Conservation (phyloP, 2,888 invertebrate genomes). For the Cerastis leucographa region DNA sequence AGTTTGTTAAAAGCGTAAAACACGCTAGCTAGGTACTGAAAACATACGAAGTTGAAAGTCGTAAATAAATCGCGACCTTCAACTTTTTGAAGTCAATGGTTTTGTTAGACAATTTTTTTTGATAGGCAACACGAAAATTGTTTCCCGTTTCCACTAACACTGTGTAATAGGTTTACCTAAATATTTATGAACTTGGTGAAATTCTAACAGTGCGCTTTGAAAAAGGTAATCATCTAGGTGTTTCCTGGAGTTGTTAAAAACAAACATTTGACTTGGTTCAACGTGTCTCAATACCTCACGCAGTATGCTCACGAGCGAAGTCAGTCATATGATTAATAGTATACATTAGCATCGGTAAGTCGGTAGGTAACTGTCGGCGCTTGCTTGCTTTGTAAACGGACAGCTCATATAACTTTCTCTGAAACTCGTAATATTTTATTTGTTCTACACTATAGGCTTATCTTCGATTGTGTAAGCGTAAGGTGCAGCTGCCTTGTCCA, state of each 20-base stretch:
- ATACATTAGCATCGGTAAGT: not conserved
- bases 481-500: conserved; percentile 4
- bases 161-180: not conserved
- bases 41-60: not conserved
- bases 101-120: not conserved
- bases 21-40: not conserved
- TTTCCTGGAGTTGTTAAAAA: not conserved
- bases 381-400: not conserved
- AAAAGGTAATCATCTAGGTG: not conserved
- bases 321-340: conserved; percentile 17
- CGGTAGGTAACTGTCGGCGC: not conserved
- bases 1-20: not conserved
- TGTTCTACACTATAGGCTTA: not conserved
- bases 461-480: not conserved
- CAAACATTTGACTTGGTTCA: not conserved
- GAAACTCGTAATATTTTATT: not conserved
- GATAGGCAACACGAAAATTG: not conserved
- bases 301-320: not conserved
- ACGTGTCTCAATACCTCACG: not conserved
- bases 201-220: not conserved
- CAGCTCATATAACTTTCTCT: conserved; percentile 10
- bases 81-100: not conserved
- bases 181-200: not conserved
- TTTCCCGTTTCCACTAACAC: not conserved
- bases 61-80: conserved; percentile 16